Conservation (phyloP, 2,888 invertebrate genomes). For the Rosalia funebris region DNA sequence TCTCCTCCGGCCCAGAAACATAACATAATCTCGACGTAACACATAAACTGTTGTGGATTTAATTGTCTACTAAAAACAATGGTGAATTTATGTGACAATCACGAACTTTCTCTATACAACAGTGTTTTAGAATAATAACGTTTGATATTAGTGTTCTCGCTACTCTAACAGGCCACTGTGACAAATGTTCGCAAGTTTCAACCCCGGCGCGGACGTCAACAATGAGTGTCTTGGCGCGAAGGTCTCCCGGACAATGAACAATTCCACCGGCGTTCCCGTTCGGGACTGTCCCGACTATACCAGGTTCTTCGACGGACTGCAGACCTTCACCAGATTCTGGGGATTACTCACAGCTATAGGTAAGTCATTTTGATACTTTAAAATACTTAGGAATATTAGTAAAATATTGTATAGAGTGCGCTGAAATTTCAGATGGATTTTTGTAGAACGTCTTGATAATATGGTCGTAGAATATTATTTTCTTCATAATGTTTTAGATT, state of each 20-base stretch:
- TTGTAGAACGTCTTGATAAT: too few species aligned
- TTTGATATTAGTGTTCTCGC: slow-evolving; percentile 20
- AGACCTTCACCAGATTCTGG: slow-evolving; percentile 50
- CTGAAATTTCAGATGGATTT: too few species aligned
- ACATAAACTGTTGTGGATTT: slow-evolving; percentile 17
- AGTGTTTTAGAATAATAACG: slow-evolving; percentile 24
- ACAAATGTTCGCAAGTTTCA: slow-evolving; percentile 43
- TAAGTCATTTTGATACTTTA: slow-evolving; percentile 40
- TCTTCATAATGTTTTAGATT: too few species aligned
- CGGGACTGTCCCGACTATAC: slow-evolving; percentile 34
- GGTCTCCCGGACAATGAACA: slow-evolving; percentile 34
- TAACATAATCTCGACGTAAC: neutral
- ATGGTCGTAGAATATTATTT: too few species aligned
- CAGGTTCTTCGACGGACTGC: slow-evolving; percentile 46
- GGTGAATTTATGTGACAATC: slow-evolving; percentile 17
- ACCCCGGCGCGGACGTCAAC: slow-evolving; percentile 32
- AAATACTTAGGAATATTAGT: too few species aligned
- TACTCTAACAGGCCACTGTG: neutral
- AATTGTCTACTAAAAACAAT: slow-evolving; percentile 22
- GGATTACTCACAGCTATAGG: slow-evolving; percentile 50
- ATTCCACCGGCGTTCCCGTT: slow-evolving; percentile 28
- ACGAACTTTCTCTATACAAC: slow-evolving; percentile 4
- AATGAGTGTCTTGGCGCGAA: slow-evolving; percentile 21
- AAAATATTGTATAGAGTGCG: too few species aligned
- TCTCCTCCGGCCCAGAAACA: neutral